Percentiles rank a stretch among this genome's conserved stretches.
Evolutionary conservation across 2,113 vertebrate genomes (phyloP).

Genomic region (Rhinopomastus cyanomelas): DNA sequence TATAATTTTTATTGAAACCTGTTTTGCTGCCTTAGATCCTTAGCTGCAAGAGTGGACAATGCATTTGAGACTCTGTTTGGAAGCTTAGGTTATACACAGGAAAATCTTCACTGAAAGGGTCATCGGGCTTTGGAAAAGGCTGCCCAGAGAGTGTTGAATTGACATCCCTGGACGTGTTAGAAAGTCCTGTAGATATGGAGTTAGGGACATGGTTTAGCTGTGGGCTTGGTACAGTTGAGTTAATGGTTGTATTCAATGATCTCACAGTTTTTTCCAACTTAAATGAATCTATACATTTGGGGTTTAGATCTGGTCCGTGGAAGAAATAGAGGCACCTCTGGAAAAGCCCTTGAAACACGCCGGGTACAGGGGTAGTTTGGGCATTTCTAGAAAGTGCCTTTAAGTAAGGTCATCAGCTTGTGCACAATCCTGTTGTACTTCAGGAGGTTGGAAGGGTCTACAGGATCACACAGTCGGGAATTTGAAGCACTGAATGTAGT

Average conservation of each 20-base stretch:
- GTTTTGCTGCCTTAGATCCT: neutral
- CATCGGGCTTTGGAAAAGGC: no score
- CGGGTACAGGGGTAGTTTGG: neutral
- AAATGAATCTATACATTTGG: accelerated
- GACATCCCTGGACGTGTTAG: no score
- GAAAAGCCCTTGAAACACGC: neutral
- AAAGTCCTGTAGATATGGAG: no score
- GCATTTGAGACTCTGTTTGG: neutral
- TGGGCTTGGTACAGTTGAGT: no score
- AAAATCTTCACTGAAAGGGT: no score
- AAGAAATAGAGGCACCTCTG: neutral
- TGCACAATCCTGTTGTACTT: neutral
- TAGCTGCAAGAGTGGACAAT: neutral
- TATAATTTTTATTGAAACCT: neutral
- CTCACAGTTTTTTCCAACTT: no score
- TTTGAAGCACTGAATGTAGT: neutral
- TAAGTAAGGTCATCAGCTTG: neutral
- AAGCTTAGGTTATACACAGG: no score
- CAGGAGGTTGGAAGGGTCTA: neutral
- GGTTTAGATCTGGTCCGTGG: neutral
- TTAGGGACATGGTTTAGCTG: no score
- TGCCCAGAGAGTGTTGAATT: no score
- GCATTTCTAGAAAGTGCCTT: neutral
- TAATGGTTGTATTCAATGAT: no score
- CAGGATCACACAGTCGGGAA: neutral